Evolutionary conservation across 2,888 invertebrate genomes (phyloP).

Genomic region (Nematopogon swammerdamellus): DNA sequence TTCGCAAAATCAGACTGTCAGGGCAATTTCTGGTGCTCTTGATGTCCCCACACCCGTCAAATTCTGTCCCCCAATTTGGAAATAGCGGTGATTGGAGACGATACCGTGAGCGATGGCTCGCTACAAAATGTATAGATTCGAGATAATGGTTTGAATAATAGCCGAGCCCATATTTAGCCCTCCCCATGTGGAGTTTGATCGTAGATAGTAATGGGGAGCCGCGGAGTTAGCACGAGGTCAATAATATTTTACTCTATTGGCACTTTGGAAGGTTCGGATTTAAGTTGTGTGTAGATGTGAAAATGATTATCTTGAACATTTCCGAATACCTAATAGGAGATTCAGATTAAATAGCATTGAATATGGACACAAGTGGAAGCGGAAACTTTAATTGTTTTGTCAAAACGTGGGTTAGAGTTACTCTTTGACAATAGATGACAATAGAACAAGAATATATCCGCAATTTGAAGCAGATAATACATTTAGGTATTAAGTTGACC

Average conservation of each 20-base stretch:
- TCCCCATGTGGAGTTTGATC: background rate
- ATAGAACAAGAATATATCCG: no score
- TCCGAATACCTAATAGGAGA: no score
- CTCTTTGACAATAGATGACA: no score
- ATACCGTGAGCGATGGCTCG: slow-evolving; percentile 11
- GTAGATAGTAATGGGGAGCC: background rate
- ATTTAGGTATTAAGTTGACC: no score
- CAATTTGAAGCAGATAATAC: no score
- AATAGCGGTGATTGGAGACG: slow-evolving; percentile 20
- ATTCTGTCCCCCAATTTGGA: slow-evolving; percentile 16
- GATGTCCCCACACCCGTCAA: background rate
- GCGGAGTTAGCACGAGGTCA: background rate
- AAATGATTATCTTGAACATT: no score
- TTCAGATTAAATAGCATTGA: no score
- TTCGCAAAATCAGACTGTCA: background rate
- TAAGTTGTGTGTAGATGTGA: no score
- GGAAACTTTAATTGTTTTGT: no score
- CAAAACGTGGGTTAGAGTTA: no score
- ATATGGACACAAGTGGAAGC: no score
- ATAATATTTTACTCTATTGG: background rate
- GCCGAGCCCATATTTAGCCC: background rate
- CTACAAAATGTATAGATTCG: slow-evolving; percentile 24
- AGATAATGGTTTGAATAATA: slow-evolving; percentile 9
- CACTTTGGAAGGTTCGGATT: background rate
- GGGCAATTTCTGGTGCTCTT: background rate